phyloP scores from a whole-genome alignment of 2,113 vertebrate genomes.

The Procapra przewalskii region DNA sequence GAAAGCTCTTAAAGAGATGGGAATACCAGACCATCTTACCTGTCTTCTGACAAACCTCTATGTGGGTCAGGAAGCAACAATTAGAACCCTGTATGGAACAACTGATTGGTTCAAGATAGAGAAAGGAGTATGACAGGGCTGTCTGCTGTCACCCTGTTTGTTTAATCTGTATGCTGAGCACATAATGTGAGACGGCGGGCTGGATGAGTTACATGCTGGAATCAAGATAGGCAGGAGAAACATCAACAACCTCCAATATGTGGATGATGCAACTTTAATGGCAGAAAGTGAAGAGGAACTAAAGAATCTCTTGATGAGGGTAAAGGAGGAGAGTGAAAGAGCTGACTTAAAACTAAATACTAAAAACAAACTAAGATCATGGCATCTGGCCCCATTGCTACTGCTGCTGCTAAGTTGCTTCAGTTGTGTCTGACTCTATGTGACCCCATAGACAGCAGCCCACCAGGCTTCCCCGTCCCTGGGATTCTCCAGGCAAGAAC shows the following conservation, averaged over 20 bases:
- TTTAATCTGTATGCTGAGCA: neutral
- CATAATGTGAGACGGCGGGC: neutral
- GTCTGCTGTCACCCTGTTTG: neutral
- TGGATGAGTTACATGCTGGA: neutral
- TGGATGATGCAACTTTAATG: neutral
- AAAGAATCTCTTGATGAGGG: neutral
- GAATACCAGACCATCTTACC: neutral
- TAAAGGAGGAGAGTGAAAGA: neutral
- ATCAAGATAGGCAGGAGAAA: neutral
- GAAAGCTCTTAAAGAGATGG: neutral
- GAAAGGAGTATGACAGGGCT: neutral
- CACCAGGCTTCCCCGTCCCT: too few relatives aligned
- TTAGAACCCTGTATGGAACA: neutral
- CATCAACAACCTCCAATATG: neutral
- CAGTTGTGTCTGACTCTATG: too few relatives aligned
- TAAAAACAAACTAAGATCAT: neutral
- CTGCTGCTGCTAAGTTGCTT: too few relatives aligned
- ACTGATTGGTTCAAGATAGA: neutral
- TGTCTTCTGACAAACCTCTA: neutral
- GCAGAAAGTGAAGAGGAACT: neutral
- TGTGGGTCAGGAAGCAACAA: neutral
- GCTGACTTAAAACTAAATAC: neutral
- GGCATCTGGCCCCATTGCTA: neutral
- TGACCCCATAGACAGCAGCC: too few relatives aligned
- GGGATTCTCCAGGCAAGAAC: too few relatives aligned